A percentile compares a stretch with the other conserved stretches of the same genome.
Conservation (phyloP, 1,140 invertebrate genomes). For the Panulirus ornatus region DNA sequence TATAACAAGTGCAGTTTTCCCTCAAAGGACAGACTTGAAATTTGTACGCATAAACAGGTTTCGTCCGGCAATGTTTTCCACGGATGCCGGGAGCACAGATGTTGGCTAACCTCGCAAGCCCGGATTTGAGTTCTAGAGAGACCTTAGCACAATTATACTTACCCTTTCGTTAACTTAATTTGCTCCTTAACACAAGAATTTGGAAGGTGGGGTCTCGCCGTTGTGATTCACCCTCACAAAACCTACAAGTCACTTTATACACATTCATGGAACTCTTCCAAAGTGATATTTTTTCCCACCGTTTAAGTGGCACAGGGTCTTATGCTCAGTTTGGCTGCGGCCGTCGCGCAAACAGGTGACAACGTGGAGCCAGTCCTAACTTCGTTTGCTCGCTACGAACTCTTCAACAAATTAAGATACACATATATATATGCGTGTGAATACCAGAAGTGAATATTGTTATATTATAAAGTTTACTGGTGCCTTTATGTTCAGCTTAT, state of each 20-base stretch:
- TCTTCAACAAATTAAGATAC: neutral
- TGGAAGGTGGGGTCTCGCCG: neutral
- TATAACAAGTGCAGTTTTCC: too few relatives aligned
- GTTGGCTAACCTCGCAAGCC: neutral
- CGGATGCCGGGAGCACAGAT: neutral
- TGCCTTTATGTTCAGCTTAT: too few relatives aligned
- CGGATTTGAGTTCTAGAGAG: neutral
- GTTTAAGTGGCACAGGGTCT: neutral
- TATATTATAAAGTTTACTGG: too few relatives aligned
- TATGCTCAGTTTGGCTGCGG: slow-evolving; percentile 12
- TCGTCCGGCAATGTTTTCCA: neutral
- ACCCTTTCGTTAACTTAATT: neutral
- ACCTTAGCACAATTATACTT: neutral
- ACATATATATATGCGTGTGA: too few relatives aligned
- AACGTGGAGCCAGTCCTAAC: neutral
- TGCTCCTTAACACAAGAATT: neutral
- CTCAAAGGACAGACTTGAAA: too few relatives aligned
- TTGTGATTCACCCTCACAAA: slow-evolving; percentile 26
- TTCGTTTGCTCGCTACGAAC: neutral
- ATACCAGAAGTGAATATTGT: too few relatives aligned
- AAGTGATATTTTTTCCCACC: slow-evolving; percentile 32
- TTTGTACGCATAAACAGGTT: neutral
- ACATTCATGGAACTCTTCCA: slow-evolving; percentile 55
- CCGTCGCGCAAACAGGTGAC: slow-evolving; percentile 11
- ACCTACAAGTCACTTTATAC: slow-evolving; percentile 43